A percentile compares a stretch with the other conserved stretches of the same genome.
Conservation (phyloP, 2,797 vertebrate genomes). For the Pithecia hirsuta region DNA sequence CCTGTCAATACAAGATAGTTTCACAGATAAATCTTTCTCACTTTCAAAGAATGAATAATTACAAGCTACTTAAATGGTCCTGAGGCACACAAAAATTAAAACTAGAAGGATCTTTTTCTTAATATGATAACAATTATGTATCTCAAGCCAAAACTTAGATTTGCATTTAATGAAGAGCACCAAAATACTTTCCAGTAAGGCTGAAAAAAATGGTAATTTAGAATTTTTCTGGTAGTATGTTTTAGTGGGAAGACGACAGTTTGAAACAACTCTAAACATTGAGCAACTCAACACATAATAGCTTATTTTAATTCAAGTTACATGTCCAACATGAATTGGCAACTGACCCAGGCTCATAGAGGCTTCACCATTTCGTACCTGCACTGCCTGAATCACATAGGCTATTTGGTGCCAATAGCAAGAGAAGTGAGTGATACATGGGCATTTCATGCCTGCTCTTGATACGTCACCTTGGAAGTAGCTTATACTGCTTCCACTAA, state of each 20-base stretch:
- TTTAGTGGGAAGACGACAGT: neutral
- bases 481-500: neutral
- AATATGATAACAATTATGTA: neutral
- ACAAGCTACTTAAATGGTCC: neutral
- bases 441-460: neutral
- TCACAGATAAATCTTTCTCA: neutral
- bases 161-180: neutral
- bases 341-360: neutral
- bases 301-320: neutral
- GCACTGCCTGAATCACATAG: neutral
- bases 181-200: neutral
- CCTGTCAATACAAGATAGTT: neutral
- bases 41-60: neutral
- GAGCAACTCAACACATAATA: neutral
- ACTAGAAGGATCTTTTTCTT: neutral
- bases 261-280: neutral
- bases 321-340: neutral
- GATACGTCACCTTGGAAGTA: neutral
- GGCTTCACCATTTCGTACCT: no score
- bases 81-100: neutral
- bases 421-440: neutral
- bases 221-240: neutral
- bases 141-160: neutral
- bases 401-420: neutral
- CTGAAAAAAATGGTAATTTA: neutral